Base-by-base conservation (phyloP, 2,888 invertebrate genomes). In the Chaitophorus viminalis region DNA sequence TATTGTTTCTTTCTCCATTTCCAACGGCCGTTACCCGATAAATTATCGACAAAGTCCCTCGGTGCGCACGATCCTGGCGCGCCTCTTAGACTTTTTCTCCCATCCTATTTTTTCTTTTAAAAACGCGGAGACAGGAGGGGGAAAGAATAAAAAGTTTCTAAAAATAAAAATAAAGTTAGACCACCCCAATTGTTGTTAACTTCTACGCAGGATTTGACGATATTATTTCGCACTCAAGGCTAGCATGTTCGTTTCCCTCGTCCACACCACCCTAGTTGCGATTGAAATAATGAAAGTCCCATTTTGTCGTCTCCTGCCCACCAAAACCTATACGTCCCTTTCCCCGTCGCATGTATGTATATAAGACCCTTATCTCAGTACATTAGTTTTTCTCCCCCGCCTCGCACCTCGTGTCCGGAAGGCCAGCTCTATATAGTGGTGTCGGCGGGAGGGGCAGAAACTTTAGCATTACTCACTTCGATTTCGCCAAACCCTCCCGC, bases 1-100 rank as follows among this genome's bases (percentile, higher is more conserved):
- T 86, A 86, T 86, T 86, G 86, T 86, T 86, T 86, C 86, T 79
- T 86, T 86, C 78, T 86, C 78, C 72, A 31, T 86, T 86, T 86
- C 72, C 86, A 86, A 78, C 86, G 86, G 70, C 77, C 78, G 78
- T 86, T 79, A 79, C 86, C 86, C 86, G 86, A 86, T 86, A 86
- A 86, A 86, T 86, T 86, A 86, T 86, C 79, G 86, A 86, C 86
- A 78, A 86, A 86, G 86, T 86, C 85, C 52, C 54, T n/a, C 36
- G 9, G 60, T 60, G 54, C 21, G 60, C 46, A 21, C 65, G 68
- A 46, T 85, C 31, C 65, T 46, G 46, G 46, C 29, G 60, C 29
- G 46, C 52, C 77, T 84, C n/a, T 72, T 72, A 11, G 65, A n/a
- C 68, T 52, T 31, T 68, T 77, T 36, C 54, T 21, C 54, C 36